Conservation (phyloP, 2,888 invertebrate genomes). For the Tiliacea aurago region DNA sequence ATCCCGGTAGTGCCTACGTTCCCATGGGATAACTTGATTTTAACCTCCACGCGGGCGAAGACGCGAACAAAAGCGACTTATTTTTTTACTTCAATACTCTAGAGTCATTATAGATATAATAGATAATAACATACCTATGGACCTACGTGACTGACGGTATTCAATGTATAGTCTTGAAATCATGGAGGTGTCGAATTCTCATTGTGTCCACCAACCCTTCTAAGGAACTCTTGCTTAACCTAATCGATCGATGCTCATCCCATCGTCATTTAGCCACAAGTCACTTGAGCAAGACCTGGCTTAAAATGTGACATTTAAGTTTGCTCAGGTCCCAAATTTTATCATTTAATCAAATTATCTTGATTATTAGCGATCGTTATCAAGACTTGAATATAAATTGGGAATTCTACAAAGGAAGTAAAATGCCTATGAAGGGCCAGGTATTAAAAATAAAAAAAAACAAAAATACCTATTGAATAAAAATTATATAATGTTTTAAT, state of each 20-base stretch:
- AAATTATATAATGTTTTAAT: slow-evolving; percentile 14
- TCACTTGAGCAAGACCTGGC: neutral
- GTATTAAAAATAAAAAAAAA: neutral
- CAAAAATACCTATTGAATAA: too few relatives aligned
- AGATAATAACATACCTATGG: too few relatives aligned
- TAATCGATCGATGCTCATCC: neutral
- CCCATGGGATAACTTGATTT: too few relatives aligned
- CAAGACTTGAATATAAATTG: slow-evolving; percentile 3
- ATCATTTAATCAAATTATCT: slow-evolving; percentile 4
- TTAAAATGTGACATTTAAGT: neutral
- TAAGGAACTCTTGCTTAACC: slow-evolving; percentile 22
- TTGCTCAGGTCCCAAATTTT: neutral
- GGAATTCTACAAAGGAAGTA: neutral
- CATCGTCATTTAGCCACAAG: slow-evolving; percentile 1
- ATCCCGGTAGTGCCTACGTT: too few relatives aligned
- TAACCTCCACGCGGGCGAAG: too few relatives aligned
- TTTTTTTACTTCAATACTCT: too few relatives aligned
- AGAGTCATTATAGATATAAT: too few relatives aligned
- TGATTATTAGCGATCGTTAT: neutral
- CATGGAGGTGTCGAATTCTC: neutral
- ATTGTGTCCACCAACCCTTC: slow-evolving; percentile 21
- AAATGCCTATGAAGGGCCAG: neutral
- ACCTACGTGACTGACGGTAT: neutral
- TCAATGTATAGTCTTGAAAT: slow-evolving; percentile 10
- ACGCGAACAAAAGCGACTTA: too few relatives aligned